Percentiles rank a stretch among this genome's conserved stretches.
Conservation (phyloP, 2,888 invertebrate genomes). For the Eugnorisma glareosa region DNA sequence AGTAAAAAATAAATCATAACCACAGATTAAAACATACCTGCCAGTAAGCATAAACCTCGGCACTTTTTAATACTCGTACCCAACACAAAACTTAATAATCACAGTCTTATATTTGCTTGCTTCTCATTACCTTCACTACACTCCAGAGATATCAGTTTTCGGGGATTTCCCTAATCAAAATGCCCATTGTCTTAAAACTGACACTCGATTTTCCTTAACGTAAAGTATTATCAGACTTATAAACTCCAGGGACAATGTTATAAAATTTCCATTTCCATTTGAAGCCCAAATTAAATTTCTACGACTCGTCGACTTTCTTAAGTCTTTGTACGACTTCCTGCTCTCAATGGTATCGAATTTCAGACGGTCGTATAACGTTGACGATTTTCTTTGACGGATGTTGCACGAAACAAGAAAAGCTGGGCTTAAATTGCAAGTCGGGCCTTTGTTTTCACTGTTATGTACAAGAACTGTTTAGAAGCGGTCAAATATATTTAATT, state of each 20-base stretch:
- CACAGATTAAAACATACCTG: no score
- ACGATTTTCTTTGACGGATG: conserved; percentile 18
- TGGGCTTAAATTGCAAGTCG: not conserved
- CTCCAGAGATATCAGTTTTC: not conserved
- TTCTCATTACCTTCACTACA: not conserved
- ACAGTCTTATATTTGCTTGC: not conserved
- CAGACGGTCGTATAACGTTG: conserved; percentile 19
- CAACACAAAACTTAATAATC: not conserved
- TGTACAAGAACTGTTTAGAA: not conserved
- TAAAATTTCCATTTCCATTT: conserved; percentile 31
- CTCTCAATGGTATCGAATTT: conserved; percentile 38
- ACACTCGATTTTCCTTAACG: conserved; percentile 4
- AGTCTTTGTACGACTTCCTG: conserved; percentile 32
- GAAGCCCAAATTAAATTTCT: conserved; percentile 38
- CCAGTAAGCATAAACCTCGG: no score
- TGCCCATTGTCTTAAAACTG: not conserved
- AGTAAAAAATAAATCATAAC: no score
- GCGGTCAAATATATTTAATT: not conserved
- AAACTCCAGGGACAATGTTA: conserved; percentile 23
- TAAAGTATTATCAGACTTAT: conserved; percentile 12
- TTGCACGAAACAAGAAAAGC: conserved; percentile 5
- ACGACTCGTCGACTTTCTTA: conserved; percentile 25
- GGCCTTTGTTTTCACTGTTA: not conserved
- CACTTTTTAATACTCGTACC: no score
- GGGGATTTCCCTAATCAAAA: not conserved